Conservation (phyloP, 2,888 invertebrate species). For the Apamea monoglypha region DNA sequence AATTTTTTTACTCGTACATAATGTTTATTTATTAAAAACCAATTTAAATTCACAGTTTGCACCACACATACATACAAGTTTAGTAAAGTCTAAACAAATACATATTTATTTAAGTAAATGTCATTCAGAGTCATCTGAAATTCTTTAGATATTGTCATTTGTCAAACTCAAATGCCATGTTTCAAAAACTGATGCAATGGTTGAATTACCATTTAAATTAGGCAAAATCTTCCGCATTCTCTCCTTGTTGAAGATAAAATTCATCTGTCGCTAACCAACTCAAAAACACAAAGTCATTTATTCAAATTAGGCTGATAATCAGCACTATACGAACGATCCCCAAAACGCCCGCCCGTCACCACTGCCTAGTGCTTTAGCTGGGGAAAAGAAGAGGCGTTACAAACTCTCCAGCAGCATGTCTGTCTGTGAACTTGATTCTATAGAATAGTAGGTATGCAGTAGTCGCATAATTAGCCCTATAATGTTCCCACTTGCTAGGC, state of each 20-base stretch:
- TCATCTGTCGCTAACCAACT: not conserved
- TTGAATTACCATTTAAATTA: conserved; percentile 15
- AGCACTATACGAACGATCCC: not conserved
- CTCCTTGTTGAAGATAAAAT: not conserved
- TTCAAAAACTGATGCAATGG: not conserved
- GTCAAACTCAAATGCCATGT: not conserved
- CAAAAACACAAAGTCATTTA: not conserved
- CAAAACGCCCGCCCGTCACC: not conserved
- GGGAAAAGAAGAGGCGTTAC: not conserved
- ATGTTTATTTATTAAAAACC: not conserved
- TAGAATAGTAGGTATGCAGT: not conserved
- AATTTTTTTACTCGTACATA: not conserved
- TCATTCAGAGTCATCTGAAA: conserved; percentile 7
- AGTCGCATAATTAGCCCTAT: no score
- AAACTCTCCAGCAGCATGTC: not conserved
- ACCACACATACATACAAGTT: not conserved
- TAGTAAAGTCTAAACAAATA: not conserved
- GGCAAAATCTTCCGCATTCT: conserved; percentile 1
- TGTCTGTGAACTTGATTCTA: not conserved
- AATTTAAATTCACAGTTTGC: not conserved
- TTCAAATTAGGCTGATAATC: not conserved
- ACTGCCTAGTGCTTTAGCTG: not conserved
- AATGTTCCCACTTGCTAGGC: no score
- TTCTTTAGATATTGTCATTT: not conserved
- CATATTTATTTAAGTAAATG: no score